phyloP scores from a whole-genome alignment of 2,113 vertebrate species.

The Coptodon bakossiorum region DNA sequence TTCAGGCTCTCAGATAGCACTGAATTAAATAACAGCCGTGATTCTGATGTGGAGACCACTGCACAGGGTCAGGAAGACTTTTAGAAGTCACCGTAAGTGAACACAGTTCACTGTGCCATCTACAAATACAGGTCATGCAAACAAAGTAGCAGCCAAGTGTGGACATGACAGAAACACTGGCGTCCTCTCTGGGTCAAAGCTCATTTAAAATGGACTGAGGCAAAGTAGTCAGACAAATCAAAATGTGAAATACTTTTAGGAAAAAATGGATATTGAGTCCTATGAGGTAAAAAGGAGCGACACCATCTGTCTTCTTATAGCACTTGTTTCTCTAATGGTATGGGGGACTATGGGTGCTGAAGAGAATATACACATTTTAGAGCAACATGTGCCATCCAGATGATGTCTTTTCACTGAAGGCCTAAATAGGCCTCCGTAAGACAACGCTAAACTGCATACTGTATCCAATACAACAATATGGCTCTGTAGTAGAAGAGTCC shows the following conservation, averaged over 20 bases:
- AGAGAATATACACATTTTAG: not conserved
- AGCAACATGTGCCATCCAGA: not conserved
- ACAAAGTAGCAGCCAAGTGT: not conserved
- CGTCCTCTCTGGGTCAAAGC: rapidly evolving
- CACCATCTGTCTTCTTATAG: not conserved
- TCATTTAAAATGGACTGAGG: not conserved
- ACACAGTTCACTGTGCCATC: not conserved
- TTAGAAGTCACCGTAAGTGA: not conserved
- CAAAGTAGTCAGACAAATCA: not conserved
- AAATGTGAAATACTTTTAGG: not conserved
- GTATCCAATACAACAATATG: not conserved
- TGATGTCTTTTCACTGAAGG: not conserved
- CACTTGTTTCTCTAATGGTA: not conserved
- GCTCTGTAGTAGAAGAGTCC: not conserved
- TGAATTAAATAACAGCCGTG: not conserved
- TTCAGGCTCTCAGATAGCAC: not conserved
- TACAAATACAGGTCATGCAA: not conserved
- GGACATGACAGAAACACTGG: not conserved
- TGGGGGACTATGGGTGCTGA: rapidly evolving
- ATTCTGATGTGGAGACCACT: not conserved
- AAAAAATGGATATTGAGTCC: not conserved
- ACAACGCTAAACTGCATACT: not conserved
- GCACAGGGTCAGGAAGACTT: not conserved
- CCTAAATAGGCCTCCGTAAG: not conserved
- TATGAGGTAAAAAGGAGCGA: not conserved